These are phyloP conservation scores for Anorthoa munda DNA, from an alignment of 2,888 invertebrate genomes.

Conservation along the genomic window DNA sequence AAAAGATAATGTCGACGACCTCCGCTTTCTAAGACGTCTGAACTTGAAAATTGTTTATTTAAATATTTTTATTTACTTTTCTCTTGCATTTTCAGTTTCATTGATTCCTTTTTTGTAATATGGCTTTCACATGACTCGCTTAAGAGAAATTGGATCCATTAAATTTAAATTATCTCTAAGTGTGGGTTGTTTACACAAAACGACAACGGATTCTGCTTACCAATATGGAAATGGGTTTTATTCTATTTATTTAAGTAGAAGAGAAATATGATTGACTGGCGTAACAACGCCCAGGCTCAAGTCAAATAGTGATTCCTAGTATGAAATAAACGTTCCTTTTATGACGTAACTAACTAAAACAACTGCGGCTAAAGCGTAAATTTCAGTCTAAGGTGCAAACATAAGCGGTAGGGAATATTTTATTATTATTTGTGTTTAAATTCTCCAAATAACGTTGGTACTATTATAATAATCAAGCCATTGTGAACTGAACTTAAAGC, in stretches of 20 bases:
- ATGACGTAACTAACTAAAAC: constrained; percentile 29
- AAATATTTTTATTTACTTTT: constrained; percentile 69
- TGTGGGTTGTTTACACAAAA: constrained; percentile 42
- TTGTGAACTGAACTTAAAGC: constrained; percentile 21
- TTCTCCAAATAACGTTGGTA: background rate
- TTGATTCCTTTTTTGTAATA: constrained; percentile 50
- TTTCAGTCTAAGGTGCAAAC: background rate
- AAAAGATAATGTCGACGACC: constrained; percentile 79
- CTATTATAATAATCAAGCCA: background rate
- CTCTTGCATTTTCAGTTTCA: constrained; percentile 60
- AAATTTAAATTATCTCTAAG: constrained; percentile 45
- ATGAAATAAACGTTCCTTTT: constrained; percentile 38
- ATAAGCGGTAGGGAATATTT: background rate
- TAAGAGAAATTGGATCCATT: constrained; percentile 43
- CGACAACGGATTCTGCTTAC: constrained; percentile 24
- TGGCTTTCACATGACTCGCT: constrained; percentile 59
- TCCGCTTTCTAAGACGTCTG: constrained; percentile 79
- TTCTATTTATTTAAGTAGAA: constrained; percentile 35
- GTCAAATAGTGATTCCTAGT: constrained; percentile 38
- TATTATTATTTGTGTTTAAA: background rate
- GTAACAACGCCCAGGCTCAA: constrained; percentile 31
- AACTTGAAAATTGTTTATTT: constrained; percentile 72
- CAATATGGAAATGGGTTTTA: constrained; percentile 22
- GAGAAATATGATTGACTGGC: constrained; percentile 36
- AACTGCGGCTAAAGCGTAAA: constrained; percentile 1